Evolutionary conservation across 2,113 vertebrate species (phyloP).

Genomic region (Cheirogaleus medius): DNA sequence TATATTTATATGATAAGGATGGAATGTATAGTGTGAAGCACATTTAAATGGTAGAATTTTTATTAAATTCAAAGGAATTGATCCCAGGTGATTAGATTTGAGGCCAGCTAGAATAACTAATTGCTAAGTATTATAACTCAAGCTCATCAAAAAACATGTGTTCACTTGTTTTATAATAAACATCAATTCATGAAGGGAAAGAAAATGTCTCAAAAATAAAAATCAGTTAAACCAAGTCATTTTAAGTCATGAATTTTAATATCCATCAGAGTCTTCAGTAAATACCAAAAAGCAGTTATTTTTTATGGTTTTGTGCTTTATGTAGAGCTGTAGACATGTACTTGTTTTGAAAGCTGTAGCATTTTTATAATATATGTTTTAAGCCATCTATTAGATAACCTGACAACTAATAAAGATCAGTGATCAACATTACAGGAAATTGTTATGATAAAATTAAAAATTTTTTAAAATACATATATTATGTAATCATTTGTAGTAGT

Average conservation of each 20-base stretch:
- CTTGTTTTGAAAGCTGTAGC: not conserved
- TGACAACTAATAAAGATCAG: not conserved
- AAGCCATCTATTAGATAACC: not conserved
- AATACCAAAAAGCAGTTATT: not conserved
- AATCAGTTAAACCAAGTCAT: not conserved
- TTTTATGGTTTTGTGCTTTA: not conserved
- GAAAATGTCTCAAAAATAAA: not conserved
- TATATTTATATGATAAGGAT: too few relatives aligned
- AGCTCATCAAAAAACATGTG: not conserved
- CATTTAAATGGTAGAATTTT: not conserved
- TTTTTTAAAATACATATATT: not conserved
- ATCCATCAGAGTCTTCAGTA: not conserved
- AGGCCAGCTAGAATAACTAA: not conserved
- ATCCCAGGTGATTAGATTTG: not conserved
- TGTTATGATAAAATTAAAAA: not conserved
- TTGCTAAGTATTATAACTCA: not conserved
- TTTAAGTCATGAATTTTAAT: not conserved
- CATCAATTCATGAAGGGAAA: not conserved
- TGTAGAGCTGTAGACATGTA: not conserved
- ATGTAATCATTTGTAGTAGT: not conserved
- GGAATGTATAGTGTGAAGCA: not conserved
- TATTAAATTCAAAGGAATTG: not conserved
- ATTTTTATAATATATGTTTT: not conserved
- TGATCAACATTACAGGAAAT: not conserved
- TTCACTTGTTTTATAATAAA: not conserved